Conservation (phyloP, 2,797 vertebrate genomes). For the Arnoldichthys spilopterus region DNA sequence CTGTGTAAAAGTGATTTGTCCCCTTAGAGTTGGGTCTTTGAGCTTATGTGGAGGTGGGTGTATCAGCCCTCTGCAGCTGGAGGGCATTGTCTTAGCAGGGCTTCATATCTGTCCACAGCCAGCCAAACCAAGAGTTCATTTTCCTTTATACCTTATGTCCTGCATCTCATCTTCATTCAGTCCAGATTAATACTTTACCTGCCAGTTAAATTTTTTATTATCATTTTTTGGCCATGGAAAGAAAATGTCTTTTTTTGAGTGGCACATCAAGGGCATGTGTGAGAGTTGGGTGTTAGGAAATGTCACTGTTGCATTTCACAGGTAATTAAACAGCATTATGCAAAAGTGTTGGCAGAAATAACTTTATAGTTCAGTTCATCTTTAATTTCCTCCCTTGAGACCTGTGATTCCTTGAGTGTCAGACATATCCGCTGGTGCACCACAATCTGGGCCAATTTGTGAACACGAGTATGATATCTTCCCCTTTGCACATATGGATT, state of each 20-base stretch:
- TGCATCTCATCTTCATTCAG: background rate
- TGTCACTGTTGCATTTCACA: background rate
- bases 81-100: conserved; percentile 8
- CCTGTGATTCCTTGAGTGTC: background rate
- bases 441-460: background rate
- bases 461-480: background rate
- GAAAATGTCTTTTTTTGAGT: background rate
- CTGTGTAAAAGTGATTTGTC: background rate
- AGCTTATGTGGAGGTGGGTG: conserved; percentile 39
- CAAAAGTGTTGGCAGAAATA: conserved; percentile 21
- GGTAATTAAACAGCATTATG: conserved; percentile 33
- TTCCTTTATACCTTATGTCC: background rate
- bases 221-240: background rate
- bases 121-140: background rate
- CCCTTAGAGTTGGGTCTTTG: background rate
- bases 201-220: too few species aligned
- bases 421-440: background rate
- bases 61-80: conserved; percentile 16
- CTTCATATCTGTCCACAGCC: background rate
- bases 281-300: conserved; percentile 5
- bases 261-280: background rate
- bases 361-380: background rate
- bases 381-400: conserved; percentile 12
- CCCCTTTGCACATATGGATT: conserved; percentile 4
- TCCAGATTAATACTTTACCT: background rate